Conservation (phyloP, 2,888 invertebrate genomes). For the Synanthedon vespiformis region DNA sequence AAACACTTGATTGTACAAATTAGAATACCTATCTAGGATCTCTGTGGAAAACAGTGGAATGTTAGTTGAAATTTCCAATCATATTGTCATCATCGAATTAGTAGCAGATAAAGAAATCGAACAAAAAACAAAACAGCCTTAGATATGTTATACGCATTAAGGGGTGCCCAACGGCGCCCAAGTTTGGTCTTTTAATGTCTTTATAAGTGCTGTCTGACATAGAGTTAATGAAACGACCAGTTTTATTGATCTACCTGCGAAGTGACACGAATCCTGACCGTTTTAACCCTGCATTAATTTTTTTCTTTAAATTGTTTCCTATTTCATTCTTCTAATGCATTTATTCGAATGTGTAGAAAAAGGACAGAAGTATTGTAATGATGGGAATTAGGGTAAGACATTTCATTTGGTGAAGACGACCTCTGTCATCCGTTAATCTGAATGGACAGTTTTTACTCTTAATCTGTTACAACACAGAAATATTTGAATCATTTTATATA, state of each 20-base stretch:
- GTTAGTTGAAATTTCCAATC: neutral
- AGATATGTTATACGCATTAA: slow-evolving; percentile 24
- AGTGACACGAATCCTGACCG: slow-evolving; percentile 50
- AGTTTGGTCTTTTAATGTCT: slow-evolving; percentile 59
- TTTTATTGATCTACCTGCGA: slow-evolving; percentile 68
- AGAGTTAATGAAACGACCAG: slow-evolving; percentile 59
- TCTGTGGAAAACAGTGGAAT: no score
- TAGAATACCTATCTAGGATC: no score
- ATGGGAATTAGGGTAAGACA: slow-evolving; percentile 46
- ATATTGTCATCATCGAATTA: neutral
- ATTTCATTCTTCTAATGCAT: slow-evolving; percentile 26
- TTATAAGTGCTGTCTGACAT: slow-evolving; percentile 64
- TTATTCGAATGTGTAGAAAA: slow-evolving; percentile 14
- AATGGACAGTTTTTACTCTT: slow-evolving; percentile 52
- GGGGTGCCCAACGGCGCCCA: slow-evolving; percentile 17
- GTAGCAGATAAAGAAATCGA: slow-evolving; percentile 24
- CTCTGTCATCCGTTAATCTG: slow-evolving; percentile 65
- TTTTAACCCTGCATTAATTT: slow-evolving; percentile 61
- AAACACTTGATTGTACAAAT: no score
- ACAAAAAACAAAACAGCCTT: slow-evolving; percentile 18
- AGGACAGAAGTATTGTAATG: slow-evolving; percentile 27
- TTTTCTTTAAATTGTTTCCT: slow-evolving; percentile 50
- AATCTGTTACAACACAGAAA: slow-evolving; percentile 47
- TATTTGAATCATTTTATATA: slow-evolving; percentile 33
- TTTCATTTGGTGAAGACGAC: slow-evolving; percentile 57